A percentile compares a stretch with the other conserved stretches of the same genome.
phyloP scores from a whole-genome alignment of 2,113 vertebrate genomes.

The Ciconia stormi region DNA sequence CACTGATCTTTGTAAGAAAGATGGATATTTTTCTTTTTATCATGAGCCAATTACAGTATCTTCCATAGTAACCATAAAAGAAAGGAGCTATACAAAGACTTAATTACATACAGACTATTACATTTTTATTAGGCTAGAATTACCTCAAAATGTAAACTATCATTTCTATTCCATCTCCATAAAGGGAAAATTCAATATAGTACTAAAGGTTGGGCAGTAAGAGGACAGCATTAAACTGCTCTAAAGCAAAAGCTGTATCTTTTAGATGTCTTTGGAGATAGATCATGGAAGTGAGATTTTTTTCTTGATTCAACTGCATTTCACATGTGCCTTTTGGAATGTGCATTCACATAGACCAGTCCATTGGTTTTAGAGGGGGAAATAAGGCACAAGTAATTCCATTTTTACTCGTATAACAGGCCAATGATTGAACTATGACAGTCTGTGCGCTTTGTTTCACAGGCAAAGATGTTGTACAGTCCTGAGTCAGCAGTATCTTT shows the following conservation, averaged over 20 bases:
- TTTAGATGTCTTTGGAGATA: not conserved
- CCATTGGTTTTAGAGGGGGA: not conserved
- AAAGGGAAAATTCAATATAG: not conserved
- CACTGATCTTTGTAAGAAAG: not conserved
- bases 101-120: not conserved
- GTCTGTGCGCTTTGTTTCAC: not conserved
- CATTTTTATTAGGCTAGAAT: not conserved
- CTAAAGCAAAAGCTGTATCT: not conserved
- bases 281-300: not conserved
- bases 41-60: not conserved
- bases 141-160: not conserved
- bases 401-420: not conserved
- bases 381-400: not conserved
- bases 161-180: not conserved
- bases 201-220: not conserved
- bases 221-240: not conserved
- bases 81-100: not conserved
- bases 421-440: not conserved
- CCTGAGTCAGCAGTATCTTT: not conserved
- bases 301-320: not conserved
- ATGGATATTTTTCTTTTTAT: not conserved
- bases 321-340: not conserved
- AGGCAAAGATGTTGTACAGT: not conserved
- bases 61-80: not conserved
- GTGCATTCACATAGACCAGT: not conserved